Percentiles rank a stretch among this genome's conserved stretches.
Conservation (phyloP, 1,140 invertebrate species). For the Bactericera cockerelli region DNA sequence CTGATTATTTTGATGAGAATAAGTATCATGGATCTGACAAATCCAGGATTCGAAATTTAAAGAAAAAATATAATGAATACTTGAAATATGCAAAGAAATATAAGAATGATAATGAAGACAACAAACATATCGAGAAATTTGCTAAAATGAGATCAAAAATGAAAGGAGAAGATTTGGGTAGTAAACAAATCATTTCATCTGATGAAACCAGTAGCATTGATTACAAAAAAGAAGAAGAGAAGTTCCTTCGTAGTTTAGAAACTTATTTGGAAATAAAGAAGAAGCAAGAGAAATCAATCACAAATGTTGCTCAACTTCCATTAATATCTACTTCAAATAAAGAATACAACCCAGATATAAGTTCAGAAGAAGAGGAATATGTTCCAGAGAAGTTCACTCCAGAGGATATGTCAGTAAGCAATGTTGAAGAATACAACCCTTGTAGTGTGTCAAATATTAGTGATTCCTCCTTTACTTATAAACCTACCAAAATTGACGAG, state of each 20-base stretch:
- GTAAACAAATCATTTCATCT: not conserved
- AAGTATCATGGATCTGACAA: not conserved
- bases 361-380: not conserved
- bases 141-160: not conserved
- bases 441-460: not conserved
- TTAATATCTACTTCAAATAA: not conserved
- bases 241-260: not conserved
- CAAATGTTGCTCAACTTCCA: not conserved
- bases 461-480: not conserved
- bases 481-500: slow-evolving; percentile 3
- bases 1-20: not conserved
- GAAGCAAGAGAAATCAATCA: not conserved
- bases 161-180: not conserved
- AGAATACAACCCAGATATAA: not conserved
- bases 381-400: slow-evolving; percentile 1
- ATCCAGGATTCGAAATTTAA: not conserved
- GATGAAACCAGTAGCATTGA: not conserved
- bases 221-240: slow-evolving; percentile 7
- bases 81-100: slow-evolving; percentile 3
- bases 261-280: slow-evolving; percentile 5
- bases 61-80: not conserved
- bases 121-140: slow-evolving; percentile 2
- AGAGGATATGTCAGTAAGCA: not conserved
- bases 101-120: not conserved
- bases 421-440: not conserved